Evolutionary conservation across 37 sponge, comb jelly and placozoan species (phyloP).

Genomic region (Aplysina aerophoba): DNA sequence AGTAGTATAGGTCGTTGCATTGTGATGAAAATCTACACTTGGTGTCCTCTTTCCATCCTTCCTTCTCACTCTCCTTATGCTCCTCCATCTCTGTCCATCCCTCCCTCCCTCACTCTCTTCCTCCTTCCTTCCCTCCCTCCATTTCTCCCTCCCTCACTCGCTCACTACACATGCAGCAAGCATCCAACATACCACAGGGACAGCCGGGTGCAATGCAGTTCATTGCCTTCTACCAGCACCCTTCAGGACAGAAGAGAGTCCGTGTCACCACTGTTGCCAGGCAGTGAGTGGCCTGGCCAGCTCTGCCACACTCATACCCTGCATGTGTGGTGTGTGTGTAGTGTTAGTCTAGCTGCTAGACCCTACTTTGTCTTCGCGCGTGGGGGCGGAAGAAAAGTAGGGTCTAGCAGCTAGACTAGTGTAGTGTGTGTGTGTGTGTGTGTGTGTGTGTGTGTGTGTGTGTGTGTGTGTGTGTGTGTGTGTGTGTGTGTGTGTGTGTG

Average conservation of each 20-base stretch:
- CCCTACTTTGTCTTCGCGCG: too few relatives aligned
- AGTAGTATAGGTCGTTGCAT: too few relatives aligned
- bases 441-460: background rate
- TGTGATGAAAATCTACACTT: too few relatives aligned
- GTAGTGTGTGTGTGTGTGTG: background rate
- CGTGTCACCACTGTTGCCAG: slow-evolving; percentile 97
- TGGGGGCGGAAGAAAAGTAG: too few relatives aligned
- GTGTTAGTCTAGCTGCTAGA: too few relatives aligned
- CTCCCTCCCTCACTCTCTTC: background rate
- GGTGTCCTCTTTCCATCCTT: too few relatives aligned
- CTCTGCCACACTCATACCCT: background rate
- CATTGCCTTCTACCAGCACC: slow-evolving; percentile 95
- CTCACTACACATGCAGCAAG: slow-evolving; percentile 58
- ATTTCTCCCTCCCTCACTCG: background rate
- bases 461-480: slow-evolving; percentile 35
- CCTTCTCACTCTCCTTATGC: background rate
- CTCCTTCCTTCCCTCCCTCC: background rate
- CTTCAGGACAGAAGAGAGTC: slow-evolving; percentile 92
- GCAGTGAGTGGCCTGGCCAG: slow-evolving; percentile 72
- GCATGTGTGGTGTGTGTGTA: background rate
- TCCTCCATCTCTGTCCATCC: too few relatives aligned
- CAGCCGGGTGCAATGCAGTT: slow-evolving; percentile 92
- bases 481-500: slow-evolving; percentile 28
- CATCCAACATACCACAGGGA: slow-evolving; percentile 82
- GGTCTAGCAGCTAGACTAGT: too few relatives aligned